phyloP scores from a whole-genome alignment of 2,888 invertebrate species.

The Rhagophthalmus giganteus region DNA sequence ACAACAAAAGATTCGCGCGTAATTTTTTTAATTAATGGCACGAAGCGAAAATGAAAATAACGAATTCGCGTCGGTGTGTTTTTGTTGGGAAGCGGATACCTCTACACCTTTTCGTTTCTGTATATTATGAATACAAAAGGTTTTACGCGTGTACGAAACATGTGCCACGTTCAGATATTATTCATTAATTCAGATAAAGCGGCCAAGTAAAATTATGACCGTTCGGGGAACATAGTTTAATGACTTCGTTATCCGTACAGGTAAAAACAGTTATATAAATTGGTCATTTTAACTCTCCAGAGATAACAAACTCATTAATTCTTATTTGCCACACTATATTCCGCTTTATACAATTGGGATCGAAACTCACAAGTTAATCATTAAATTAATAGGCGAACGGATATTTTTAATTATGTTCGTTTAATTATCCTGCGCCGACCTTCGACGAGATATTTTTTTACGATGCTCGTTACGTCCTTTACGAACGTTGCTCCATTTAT shows the following conservation, averaged over 20 bases:
- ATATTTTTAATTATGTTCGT: not conserved
- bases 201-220: constrained; percentile 35
- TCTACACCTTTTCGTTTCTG: constrained; percentile 14
- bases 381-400: constrained; percentile 7
- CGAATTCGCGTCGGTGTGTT: constrained; percentile 1
- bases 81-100: constrained; percentile 10
- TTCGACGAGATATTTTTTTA: no score
- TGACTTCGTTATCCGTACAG: constrained; percentile 42
- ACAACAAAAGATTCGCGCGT: constrained; percentile 2
- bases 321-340: constrained; percentile 39
- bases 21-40: not conserved
- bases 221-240: constrained; percentile 44
- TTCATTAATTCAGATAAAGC: constrained; percentile 36
- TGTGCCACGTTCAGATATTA: constrained; percentile 21
- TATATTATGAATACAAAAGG: constrained; percentile 2
- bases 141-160: constrained; percentile 18
- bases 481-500: no score
- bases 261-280: constrained; percentile 47
- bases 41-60: constrained; percentile 1
- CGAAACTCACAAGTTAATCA: constrained; percentile 19
- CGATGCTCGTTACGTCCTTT: no score
- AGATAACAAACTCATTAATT: constrained; percentile 44
- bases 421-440: not conserved
- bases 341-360: constrained; percentile 34
- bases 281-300: constrained; percentile 41